Percentiles rank a stretch among this genome's conserved stretches.
Conservation (phyloP, 1,140 invertebrate genomes). For the Aphaenogaster floridana region DNA sequence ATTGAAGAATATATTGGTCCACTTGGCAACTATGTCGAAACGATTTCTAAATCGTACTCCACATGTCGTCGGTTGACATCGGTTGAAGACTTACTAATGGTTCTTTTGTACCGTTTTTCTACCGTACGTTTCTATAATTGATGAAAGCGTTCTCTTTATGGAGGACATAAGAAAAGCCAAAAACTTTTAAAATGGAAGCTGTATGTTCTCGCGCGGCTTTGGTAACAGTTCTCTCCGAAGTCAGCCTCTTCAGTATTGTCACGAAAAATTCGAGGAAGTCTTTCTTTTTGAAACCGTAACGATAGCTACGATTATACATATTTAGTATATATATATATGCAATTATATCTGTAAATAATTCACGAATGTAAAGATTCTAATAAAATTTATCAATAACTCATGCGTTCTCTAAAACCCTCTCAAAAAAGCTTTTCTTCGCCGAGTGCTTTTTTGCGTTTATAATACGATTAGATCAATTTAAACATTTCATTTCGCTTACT, state of each 20-base stretch:
- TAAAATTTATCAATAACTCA: constrained; percentile 64
- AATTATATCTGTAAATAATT: constrained; percentile 65
- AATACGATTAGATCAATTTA: neutral
- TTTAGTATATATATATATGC: constrained; percentile 51
- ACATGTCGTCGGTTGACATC: neutral
- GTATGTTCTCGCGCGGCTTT: constrained; percentile 14
- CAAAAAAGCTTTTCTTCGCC: constrained; percentile 13
- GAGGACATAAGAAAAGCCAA: neutral
- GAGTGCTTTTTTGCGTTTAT: neutral
- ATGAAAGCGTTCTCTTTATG: neutral
- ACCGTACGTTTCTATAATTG: constrained; percentile 35
- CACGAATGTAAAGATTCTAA: constrained; percentile 64
- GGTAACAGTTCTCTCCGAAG: constrained; percentile 29
- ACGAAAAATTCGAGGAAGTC: constrained; percentile 51
- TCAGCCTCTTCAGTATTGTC: constrained; percentile 55
- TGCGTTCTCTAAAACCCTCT: constrained; percentile 51
- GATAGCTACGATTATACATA: constrained; percentile 46
- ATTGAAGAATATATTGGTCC: constrained; percentile 8
- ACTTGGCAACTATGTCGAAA: neutral
- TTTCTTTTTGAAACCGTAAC: constrained; percentile 42
- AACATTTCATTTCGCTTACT: neutral
- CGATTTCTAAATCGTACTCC: constrained; percentile 16
- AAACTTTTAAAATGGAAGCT: constrained; percentile 21
- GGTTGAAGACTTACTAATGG: constrained; percentile 14
- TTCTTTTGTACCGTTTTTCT: constrained; percentile 52